A percentile compares a stretch with the other conserved stretches of the same genome.
These are phyloP conservation scores for Clarias gariepinus DNA, from an alignment of 2,113 vertebrate species.

Conservation along the genomic window DNA sequence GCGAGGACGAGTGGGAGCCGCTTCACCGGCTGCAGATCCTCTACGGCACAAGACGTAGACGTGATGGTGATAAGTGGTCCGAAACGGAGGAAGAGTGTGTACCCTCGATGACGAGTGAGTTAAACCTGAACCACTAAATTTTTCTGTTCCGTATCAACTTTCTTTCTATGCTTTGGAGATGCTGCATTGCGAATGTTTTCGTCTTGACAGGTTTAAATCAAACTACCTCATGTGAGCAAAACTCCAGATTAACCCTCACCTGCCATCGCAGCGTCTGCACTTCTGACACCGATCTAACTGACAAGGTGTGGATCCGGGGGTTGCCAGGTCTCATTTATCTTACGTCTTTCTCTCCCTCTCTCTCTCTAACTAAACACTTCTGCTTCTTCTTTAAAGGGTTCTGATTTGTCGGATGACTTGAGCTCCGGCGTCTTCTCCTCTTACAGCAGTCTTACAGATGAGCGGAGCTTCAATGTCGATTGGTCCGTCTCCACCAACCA, in stretches of 20 bases:
- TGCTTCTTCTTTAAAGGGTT: constrained; percentile 70
- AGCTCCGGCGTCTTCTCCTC: constrained; percentile 94
- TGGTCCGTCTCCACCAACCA: constrained; percentile 74
- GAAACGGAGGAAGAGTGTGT: constrained; percentile 69
- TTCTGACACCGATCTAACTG: constrained; percentile 68
- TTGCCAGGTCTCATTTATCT: neutral
- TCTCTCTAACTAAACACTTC: neutral
- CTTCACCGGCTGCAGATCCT: constrained; percentile 44
- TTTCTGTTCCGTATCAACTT: neutral
- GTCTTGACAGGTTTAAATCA: constrained; percentile 23
- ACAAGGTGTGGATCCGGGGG: constrained; percentile 69
- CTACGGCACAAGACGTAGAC: neutral
- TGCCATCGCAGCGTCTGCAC: constrained; percentile 51
- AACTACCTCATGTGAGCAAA: neutral
- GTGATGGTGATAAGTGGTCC: constrained; percentile 48
- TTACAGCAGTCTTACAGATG: constrained; percentile 81
- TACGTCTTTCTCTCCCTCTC: neutral
- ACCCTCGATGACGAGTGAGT: constrained; percentile 73
- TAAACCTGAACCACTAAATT: neutral
- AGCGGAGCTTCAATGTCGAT: constrained; percentile 77
- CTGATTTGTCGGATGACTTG: constrained; percentile 85
- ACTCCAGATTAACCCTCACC: constrained; percentile 15
- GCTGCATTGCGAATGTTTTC: neutral
- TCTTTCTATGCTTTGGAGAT: neutral
- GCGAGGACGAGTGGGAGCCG: constrained; percentile 63